A percentile compares a stretch with the other conserved stretches of the same genome.
phyloP scores from a whole-genome alignment of 2,797 vertebrate species.

The Holocentrus rufus region DNA sequence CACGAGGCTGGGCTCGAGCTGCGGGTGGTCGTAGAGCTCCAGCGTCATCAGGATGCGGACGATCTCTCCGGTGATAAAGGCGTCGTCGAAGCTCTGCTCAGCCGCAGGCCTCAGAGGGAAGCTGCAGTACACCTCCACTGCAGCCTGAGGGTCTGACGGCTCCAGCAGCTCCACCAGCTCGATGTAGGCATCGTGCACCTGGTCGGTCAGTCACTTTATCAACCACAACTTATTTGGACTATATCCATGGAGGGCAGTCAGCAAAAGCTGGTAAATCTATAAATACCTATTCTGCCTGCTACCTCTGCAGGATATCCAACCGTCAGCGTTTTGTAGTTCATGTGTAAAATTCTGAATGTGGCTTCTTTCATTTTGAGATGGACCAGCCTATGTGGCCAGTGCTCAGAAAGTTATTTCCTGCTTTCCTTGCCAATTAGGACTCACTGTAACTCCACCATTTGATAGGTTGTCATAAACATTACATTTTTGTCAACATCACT shows the following conservation, averaged over 20 bases:
- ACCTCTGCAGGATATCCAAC: too few species aligned
- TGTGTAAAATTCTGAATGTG: not conserved
- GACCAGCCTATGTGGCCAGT: too few species aligned
- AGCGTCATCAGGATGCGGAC: constrained; percentile 74
- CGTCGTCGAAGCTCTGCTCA: constrained; percentile 77
- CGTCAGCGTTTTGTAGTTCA: not conserved
- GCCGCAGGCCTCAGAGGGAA: constrained; percentile 74
- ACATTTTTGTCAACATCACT: too few species aligned
- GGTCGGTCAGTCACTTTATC: not conserved
- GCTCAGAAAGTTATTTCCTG: too few species aligned
- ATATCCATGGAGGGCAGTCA: not conserved
- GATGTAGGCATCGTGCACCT: constrained; percentile 78
- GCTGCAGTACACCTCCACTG: constrained; percentile 76
- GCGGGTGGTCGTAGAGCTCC: constrained; percentile 76
- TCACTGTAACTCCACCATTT: too few species aligned
- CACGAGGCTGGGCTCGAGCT: constrained; percentile 69
- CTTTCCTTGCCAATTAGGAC: too few species aligned
- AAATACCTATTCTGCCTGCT: not conserved
- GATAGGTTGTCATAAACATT: too few species aligned
- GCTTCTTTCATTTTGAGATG: too few species aligned
- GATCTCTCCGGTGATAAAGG: constrained; percentile 81
- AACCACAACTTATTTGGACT: not conserved
- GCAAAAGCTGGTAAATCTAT: not conserved
- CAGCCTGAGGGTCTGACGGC: constrained; percentile 70
- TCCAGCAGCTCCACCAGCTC: constrained; percentile 77